Conservation (phyloP, 2,888 invertebrate genomes). For the Trissonchulus latispiculum region DNA sequence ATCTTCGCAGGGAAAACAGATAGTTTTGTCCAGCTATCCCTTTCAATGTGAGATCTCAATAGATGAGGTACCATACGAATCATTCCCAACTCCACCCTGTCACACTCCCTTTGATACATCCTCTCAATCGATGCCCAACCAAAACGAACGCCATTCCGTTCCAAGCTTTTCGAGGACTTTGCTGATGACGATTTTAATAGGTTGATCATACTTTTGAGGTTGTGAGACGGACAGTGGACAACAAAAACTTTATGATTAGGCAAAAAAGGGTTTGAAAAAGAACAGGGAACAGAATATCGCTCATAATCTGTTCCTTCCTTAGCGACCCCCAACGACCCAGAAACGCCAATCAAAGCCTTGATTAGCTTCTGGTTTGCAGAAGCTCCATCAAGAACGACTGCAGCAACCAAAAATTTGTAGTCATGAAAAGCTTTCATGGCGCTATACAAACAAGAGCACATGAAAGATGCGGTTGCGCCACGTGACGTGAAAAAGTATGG, state of each 20-base stretch:
- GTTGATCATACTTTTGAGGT: conserved; percentile 5
- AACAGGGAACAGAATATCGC: not conserved
- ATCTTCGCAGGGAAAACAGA: conserved; percentile 10
- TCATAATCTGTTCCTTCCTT: too few species aligned
- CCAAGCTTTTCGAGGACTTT: not conserved
- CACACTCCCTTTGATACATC: not conserved
- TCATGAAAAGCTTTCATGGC: conserved; percentile 7
- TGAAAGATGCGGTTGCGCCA: not conserved
- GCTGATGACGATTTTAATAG: not conserved
- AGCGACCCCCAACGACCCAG: not conserved
- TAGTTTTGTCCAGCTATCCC: conserved; percentile 17
- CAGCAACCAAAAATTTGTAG: not conserved
- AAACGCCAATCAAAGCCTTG: not conserved
- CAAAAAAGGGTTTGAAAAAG: conserved; percentile 1
- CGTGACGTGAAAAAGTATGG: not conserved
- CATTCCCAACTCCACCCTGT: not conserved
- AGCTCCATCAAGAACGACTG: conserved; percentile 7
- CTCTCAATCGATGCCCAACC: conserved; percentile 5
- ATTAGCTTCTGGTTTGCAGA: not conserved
- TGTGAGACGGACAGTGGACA: conserved; percentile 12
- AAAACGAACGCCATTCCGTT: not conserved
- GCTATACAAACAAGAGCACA: not conserved
- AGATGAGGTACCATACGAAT: not conserved
- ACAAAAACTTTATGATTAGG: not conserved
- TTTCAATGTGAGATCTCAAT: not conserved